Evolutionary conservation across 1,140 invertebrate species (phyloP), one percentile per base, ranked within the genome.

Genomic region (Saccostrea echinata): DNA sequence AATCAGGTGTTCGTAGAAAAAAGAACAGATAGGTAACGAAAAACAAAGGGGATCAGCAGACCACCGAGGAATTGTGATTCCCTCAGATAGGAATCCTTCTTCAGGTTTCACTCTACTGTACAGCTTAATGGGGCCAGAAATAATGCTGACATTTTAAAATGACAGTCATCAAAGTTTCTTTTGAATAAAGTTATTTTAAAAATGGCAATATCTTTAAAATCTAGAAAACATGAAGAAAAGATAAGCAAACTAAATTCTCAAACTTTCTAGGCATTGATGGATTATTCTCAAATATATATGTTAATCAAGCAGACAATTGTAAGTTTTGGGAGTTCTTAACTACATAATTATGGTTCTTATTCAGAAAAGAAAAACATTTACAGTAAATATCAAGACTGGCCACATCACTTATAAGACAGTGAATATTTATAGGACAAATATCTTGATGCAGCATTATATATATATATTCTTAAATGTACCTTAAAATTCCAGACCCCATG

Each of bases 141-240:
- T 24, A 64, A 30, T 16, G 6, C 0, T 21, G 18, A 76, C 68
- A 71, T 71, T 21, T 33, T 11, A 33, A 76, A 30, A 27, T 71
- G 64, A 71, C 68, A 18, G 68, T 76, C 27, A 12, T 12, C 68
- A 30, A 30, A 71, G 33, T 16, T 76, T 76, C 24, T 33, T 33
- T 76, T 76, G 27, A 76, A 33, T 35, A 30, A 76, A 76, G 13
- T 24, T 11, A 13, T 76, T 76, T 76, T 33, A 76, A 76, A 33
- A 33, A 30, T 76, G 68, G 30, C 68, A 76, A 16, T 33, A 76
- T 76, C 68, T 76, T 76, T 33, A 24, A 33, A 33, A 76, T 76
- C 68, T 76, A 30, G 68, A 76, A 76, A 76, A 68, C 12, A 16
- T 16, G n/a, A 24, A 55, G 53, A 55, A 16, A 55, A 55, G 52